A percentile compares a stretch with the other conserved stretches of the same genome.
Evolutionary conservation across 2,113 vertebrate species (phyloP).

Genomic region (Meleagris gallopavo): DNA sequence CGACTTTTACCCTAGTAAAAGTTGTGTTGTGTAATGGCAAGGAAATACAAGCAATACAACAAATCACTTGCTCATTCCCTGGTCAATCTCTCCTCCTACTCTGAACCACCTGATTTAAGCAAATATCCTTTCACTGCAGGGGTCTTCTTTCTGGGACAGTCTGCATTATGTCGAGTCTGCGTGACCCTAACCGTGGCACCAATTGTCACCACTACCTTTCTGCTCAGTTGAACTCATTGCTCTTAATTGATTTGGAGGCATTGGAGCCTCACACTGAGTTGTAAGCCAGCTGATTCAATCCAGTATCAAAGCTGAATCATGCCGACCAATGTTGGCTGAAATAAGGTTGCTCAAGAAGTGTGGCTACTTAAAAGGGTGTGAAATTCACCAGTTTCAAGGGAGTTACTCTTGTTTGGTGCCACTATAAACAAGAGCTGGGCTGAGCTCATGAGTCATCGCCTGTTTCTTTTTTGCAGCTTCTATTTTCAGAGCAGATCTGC

Average conservation of each 20-base stretch:
- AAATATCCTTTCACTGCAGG: accelerated
- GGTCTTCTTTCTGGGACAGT: not conserved
- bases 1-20: not conserved
- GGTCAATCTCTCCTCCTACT: not conserved
- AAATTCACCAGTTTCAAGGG: slow-evolving; percentile 11
- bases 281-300: not conserved
- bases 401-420: slow-evolving; percentile 49
- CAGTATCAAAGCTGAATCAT: not conserved
- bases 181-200: not conserved
- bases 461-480: not conserved
- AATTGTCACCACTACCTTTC: not conserved
- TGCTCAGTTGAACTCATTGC: not conserved
- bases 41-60: slow-evolving; percentile 14
- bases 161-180: not conserved
- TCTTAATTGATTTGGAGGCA: not conserved
- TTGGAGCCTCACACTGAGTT: not conserved
- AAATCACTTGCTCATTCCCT: not conserved
- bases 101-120: not conserved
- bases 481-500: slow-evolving; percentile 64
- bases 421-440: slow-evolving; percentile 42
- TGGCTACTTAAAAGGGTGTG: slow-evolving; percentile 33
- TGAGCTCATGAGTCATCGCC: slow-evolving; percentile 58
- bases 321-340: not conserved
- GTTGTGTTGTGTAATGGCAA: not conserved
- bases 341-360: not conserved